These are phyloP conservation scores for Epinotia brunnichana DNA, from an alignment of 2,888 invertebrate genomes.

Conservation along the genomic window DNA sequence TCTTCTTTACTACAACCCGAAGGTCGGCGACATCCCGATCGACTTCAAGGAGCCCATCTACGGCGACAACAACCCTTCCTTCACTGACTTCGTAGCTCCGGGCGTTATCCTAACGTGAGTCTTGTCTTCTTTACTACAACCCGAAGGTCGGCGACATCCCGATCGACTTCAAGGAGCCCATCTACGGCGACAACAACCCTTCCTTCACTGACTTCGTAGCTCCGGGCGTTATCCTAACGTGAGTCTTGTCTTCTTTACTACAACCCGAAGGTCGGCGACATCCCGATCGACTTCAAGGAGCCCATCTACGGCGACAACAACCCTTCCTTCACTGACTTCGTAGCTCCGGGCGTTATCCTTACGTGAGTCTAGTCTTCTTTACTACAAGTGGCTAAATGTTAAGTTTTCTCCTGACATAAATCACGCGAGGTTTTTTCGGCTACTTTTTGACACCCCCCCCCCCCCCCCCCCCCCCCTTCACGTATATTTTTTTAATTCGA, in stretches of 20 bases:
- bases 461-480: too few relatives aligned
- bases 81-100: constrained; percentile 98
- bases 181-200: constrained; percentile 94
- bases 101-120: constrained; percentile 96
- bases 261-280: constrained; percentile 93
- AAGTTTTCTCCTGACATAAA: too few relatives aligned
- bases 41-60: constrained; percentile 95
- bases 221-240: constrained; percentile 97
- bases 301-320: constrained; percentile 95
- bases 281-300: constrained; percentile 94
- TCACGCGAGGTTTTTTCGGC: too few relatives aligned
- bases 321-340: constrained; percentile 97
- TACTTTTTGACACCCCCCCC: too few relatives aligned
- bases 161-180: constrained; percentile 93
- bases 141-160: constrained; percentile 94
- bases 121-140: constrained; percentile 82
- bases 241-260: constrained; percentile 79
- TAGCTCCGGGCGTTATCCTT: constrained; percentile 96
- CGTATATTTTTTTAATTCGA: too few relatives aligned
- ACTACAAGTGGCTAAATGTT: too few relatives aligned
- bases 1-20: constrained; percentile 87
- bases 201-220: constrained; percentile 98
- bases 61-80: constrained; percentile 94
- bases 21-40: constrained; percentile 94
- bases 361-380: too few relatives aligned